These are phyloP conservation scores for Notoglanidium macrostoma DNA, from an alignment of 2,797 vertebrate species.

Conservation along the genomic window DNA sequence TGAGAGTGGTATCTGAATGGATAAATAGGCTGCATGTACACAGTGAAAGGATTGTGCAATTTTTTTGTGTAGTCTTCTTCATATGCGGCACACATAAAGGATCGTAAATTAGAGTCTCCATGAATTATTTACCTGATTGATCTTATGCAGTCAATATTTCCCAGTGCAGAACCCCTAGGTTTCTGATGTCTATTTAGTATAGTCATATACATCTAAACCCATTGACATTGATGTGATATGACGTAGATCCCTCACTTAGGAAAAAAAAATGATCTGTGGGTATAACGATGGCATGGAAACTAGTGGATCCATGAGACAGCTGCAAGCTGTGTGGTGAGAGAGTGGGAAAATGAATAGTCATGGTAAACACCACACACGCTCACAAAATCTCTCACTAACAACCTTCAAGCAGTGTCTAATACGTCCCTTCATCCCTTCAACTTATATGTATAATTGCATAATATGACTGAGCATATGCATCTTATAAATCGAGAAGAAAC, in stretches of 20 bases:
- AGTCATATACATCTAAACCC: not conserved
- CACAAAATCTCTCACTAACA: not conserved
- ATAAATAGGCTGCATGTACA: conserved; percentile 15
- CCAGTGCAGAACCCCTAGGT: not conserved
- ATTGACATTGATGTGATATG: not conserved
- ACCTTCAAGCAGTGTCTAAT: not conserved
- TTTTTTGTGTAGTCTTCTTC: not conserved
- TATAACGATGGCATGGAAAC: conserved; percentile 38
- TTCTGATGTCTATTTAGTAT: not conserved
- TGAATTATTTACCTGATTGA: not conserved
- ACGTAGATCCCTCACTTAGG: not conserved
- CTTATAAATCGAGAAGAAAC: not conserved
- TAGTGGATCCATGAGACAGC: conserved; percentile 44
- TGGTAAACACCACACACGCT: not conserved
- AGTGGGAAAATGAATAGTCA: conserved; percentile 23
- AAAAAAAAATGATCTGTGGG: conserved; percentile 31
- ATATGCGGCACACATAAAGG: not conserved
- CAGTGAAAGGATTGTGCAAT: not conserved
- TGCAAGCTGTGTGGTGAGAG: conserved; percentile 21
- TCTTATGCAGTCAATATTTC: conserved; percentile 1
- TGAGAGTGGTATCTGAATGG: conserved; percentile 12
- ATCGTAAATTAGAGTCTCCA: not conserved
- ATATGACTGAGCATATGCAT: not conserved
- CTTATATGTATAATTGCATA: not conserved
- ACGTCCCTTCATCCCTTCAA: not conserved